Evolutionary conservation across 2,797 vertebrate species (phyloP).

Genomic region (Enteromius radiatus): DNA sequence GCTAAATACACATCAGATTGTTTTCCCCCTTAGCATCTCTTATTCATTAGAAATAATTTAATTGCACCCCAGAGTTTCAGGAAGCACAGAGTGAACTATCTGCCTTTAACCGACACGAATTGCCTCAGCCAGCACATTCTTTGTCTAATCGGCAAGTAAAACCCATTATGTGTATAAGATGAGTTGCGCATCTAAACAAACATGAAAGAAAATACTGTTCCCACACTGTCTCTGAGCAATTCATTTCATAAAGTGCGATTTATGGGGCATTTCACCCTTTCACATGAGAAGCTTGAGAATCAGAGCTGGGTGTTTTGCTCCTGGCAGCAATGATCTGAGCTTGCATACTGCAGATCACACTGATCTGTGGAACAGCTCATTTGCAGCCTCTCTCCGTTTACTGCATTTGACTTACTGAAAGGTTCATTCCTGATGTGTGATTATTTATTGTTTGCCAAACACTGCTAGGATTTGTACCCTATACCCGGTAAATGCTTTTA

Average conservation of each 20-base stretch:
- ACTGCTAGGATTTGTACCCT: constrained; percentile 1
- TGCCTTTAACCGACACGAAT: background rate
- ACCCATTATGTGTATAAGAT: constrained; percentile 6
- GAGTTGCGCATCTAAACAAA: constrained; percentile 19
- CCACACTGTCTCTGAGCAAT: background rate
- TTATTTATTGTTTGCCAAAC: constrained; percentile 23
- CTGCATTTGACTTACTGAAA: constrained; percentile 29
- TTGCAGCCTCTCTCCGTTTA: constrained; percentile 33
- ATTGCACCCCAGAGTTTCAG: constrained; percentile 27
- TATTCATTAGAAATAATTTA: constrained; percentile 45
- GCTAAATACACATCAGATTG: constrained; percentile 42
- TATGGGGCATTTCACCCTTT: constrained; percentile 21
- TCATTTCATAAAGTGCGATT: constrained; percentile 32
- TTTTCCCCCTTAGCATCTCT: constrained; percentile 19
- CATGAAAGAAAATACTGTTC: constrained; percentile 2
- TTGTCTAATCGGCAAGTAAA: constrained; percentile 25
- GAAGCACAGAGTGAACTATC: background rate
- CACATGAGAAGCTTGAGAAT: constrained; percentile 36
- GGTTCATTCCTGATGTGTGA: constrained; percentile 29
- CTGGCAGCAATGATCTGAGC: constrained; percentile 26
- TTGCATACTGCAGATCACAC: constrained; percentile 35
- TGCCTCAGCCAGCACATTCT: constrained; percentile 1
- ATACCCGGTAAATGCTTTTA: background rate
- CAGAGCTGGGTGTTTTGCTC: constrained; percentile 35
- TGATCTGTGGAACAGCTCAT: constrained; percentile 22